Evolutionary conservation across 2,113 vertebrate species (phyloP), one percentile per base, ranked within the genome.

Genomic region (Cyanistes caeruleus): DNA sequence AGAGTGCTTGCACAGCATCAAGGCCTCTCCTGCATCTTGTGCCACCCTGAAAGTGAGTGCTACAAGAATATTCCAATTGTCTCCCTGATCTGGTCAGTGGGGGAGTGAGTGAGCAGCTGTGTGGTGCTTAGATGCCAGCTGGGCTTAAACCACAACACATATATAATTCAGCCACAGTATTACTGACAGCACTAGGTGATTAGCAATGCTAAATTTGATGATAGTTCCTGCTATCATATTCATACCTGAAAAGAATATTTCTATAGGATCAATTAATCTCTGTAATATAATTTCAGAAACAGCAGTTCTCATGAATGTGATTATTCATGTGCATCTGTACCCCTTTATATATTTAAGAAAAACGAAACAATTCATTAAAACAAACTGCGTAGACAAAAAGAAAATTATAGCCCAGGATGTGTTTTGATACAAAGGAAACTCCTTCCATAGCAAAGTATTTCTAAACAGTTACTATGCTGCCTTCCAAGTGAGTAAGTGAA

Each of bases 401-500:
- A 73, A 85, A 93, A 74, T 59, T 70, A 81, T 25, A 70, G 67
- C 5, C n/a, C 22, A 68, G 25, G 72, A 81, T 43, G 19, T 65
- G 30, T 58, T 72, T 73, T 44, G 18, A 23, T 72, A 91, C 6
- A 68, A 77, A 80, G 43, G 22, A 80, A 93, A 80, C 7, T 35
- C 55, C 28, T 81, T 73, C 59, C 59, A 49, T 3, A 74, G 37
- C 15, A 48, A 77, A 79, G 18, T 62, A 90, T 28, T 39, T 60
- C 53, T 10, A 24, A 93, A 80, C 16, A 76, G 33, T 39, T 81
- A 73, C 16, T 46, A 28, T 16, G 9, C 28, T 95, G 56, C 44
- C 48, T 84, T 89, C 53, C 84, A 95, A 87, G 44, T 7, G 19
- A 41, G 15, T 51, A 92, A 84, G 37, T 55, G 37, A 95, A 52